Evolutionary conservation across 2,888 invertebrate genomes (phyloP).

Genomic region (Caenorhabditis drosophilae): DNA sequence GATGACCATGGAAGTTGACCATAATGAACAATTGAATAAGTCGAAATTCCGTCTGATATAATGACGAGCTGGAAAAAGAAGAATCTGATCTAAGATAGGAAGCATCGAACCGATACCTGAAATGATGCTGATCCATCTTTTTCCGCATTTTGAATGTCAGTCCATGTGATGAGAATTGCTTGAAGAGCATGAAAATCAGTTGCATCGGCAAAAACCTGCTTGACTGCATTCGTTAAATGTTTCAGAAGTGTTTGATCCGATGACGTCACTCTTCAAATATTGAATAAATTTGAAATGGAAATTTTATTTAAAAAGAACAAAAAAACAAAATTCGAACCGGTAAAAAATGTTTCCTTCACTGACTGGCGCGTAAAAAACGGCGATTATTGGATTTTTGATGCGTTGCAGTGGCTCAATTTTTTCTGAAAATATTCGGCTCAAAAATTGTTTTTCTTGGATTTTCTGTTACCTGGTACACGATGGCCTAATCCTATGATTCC

Average conservation of each 20-base stretch:
- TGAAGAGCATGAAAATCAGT: conserved; percentile 78
- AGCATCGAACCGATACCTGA: too few relatives aligned
- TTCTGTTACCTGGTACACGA: too few relatives aligned
- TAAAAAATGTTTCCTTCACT: conserved; percentile 51
- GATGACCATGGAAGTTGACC: conserved; percentile 85
- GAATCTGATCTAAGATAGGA: too few relatives aligned
- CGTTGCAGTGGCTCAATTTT: conserved; percentile 26
- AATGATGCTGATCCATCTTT: conserved; percentile 73
- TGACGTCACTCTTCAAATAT: conserved; percentile 35
- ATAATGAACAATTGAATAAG: conserved; percentile 86
- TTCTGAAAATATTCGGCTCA: too few relatives aligned
- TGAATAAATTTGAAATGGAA: not conserved
- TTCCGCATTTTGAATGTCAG: conserved; percentile 72
- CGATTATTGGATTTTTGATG: conserved; percentile 47
- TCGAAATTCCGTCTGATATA: conserved; percentile 80
- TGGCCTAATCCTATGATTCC: conserved; percentile 60
- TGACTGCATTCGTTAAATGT: conserved; percentile 73
- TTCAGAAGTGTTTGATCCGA: conserved; percentile 42
- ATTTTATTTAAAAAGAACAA: not conserved
- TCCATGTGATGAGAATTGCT: conserved; percentile 88
- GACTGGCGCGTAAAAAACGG: conserved; percentile 54
- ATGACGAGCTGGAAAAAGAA: conserved; percentile 79
- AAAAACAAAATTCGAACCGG: conserved; percentile 18
- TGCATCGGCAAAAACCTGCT: conserved; percentile 79
- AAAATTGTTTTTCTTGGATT: too few relatives aligned